Conservation (phyloP, 2,888 invertebrate species). For the Isoperla grammatica region DNA sequence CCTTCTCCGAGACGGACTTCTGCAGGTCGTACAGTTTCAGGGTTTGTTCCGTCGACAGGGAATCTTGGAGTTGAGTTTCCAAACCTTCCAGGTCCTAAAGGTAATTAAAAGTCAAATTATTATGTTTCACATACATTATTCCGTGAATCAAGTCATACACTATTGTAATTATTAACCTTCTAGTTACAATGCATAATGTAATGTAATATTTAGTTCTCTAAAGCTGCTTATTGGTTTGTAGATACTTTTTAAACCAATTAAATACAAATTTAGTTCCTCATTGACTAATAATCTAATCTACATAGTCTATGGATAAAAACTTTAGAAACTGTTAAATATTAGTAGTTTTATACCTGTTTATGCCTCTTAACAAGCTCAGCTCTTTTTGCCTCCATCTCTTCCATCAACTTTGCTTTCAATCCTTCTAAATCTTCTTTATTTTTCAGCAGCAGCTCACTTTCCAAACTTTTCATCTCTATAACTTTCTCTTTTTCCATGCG, state of each 20-base stretch:
- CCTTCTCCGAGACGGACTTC: background rate
- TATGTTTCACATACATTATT: too few species aligned
- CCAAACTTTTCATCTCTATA: conserved; percentile 31
- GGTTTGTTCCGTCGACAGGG: background rate
- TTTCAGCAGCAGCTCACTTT: conserved; percentile 38
- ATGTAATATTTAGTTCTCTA: too few species aligned
- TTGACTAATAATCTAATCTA: too few species aligned
- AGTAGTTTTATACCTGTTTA: conserved; percentile 8
- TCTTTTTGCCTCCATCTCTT: conserved; percentile 21
- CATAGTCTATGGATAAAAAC: too few species aligned
- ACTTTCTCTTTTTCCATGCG: conserved; percentile 42
- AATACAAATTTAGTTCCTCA: too few species aligned
- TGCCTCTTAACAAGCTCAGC: conserved; percentile 15
- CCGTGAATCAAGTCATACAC: too few species aligned
- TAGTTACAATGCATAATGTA: too few species aligned
- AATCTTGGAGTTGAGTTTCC: background rate
- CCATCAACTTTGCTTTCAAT: conserved; percentile 20
- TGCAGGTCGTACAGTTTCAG: background rate
- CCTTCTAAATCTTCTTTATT: conserved; percentile 22
- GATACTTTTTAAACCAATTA: too few species aligned
- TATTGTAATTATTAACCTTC: too few species aligned
- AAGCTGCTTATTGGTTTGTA: too few species aligned
- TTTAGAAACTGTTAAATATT: too few species aligned
- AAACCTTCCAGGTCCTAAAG: background rate
- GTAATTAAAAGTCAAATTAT: too few species aligned